A percentile compares a stretch with the other conserved stretches of the same genome.
phyloP scores from a whole-genome alignment of 1,140 invertebrate species.

The Eciton burchellii region DNA sequence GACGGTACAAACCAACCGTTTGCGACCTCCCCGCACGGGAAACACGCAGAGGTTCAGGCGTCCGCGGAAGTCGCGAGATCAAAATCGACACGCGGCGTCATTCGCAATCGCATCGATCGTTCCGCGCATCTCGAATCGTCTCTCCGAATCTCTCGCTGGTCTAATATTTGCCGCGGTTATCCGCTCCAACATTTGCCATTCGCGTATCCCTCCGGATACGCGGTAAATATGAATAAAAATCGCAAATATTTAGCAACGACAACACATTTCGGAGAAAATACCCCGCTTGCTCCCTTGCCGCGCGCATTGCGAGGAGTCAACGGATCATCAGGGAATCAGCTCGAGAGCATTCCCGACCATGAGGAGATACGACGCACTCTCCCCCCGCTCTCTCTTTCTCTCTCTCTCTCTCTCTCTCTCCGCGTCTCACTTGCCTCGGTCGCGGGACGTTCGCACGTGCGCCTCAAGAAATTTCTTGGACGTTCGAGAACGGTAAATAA shows the following conservation, averaged over 20 bases:
- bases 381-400: neutral
- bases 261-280: neutral
- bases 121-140: neutral
- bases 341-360: conserved; percentile 8
- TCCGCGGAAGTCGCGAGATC: neutral
- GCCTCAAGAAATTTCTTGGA: conserved; percentile 43
- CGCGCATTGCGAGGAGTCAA: conserved; percentile 9
- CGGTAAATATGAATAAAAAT: conserved; percentile 8
- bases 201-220: neutral
- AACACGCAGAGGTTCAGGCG: neutral
- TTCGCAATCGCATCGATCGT: neutral
- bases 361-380: conserved; percentile 18
- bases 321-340: neutral
- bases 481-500: conserved; percentile 39
- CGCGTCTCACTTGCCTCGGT: neutral
- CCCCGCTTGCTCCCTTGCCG: neutral
- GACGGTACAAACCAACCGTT: neutral
- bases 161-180: conserved; percentile 12
- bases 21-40: neutral
- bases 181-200: conserved; percentile 16
- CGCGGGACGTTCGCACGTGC: conserved; percentile 8
- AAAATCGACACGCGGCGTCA: neutral
- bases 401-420: neutral
- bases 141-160: neutral
- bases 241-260: conserved; percentile 13